A percentile compares a stretch with the other conserved stretches of the same genome.
Evolutionary conservation across 2,113 vertebrate species (phyloP).

Genomic region (Prolemur simus): DNA sequence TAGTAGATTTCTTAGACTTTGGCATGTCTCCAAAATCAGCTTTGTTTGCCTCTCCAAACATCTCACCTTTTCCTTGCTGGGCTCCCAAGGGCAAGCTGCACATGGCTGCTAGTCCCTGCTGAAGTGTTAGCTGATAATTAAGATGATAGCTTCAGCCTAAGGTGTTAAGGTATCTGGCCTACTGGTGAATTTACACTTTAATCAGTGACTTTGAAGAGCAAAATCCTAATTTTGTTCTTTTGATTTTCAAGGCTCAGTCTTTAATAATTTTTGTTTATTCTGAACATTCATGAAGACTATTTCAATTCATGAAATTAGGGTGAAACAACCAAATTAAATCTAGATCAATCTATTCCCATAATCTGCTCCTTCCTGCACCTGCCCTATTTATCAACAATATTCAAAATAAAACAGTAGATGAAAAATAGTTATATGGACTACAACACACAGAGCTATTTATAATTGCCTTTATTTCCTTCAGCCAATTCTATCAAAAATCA

Average conservation of each 20-base stretch:
- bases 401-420: not conserved
- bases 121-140: conserved; percentile 17
- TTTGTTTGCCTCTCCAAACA: not conserved
- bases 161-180: not conserved
- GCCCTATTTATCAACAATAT: not conserved
- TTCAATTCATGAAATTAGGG: not conserved
- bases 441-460: not conserved
- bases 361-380: not conserved
- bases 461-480: not conserved
- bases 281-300: not conserved
- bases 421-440: not conserved
- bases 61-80: not conserved
- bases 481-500: not conserved
- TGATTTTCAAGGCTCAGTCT: not conserved
- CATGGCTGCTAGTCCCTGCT: not conserved
- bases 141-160: not conserved
- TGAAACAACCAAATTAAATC: not conserved
- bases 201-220: not conserved
- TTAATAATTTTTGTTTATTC: not conserved
- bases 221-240: not conserved
- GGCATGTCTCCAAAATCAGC: not conserved
- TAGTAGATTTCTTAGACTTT: not conserved
- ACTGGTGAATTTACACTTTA: not conserved
- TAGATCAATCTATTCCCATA: not conserved
- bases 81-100: not conserved